Percentiles rank a stretch among this genome's conserved stretches.
phyloP scores from a whole-genome alignment of 2,113 vertebrate species.

The Corythaixoides concolor region DNA sequence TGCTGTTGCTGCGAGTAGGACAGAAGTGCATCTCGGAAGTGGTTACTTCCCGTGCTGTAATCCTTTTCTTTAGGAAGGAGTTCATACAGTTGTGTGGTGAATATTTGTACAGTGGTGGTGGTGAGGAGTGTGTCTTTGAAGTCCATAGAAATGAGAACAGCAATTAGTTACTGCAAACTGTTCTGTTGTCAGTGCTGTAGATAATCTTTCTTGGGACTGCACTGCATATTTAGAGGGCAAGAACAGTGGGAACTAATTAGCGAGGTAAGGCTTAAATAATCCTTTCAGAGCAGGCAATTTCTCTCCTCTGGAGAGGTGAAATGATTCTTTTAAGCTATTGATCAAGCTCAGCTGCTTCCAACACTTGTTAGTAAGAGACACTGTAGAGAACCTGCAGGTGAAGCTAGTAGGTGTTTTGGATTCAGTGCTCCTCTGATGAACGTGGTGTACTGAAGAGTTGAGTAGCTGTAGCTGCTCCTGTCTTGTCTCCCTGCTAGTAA shows the following conservation, averaged over 20 bases:
- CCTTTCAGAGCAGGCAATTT: neutral
- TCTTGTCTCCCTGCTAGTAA: neutral
- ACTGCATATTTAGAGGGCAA: neutral
- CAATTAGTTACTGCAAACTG: slow-evolving; percentile 30
- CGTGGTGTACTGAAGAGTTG: neutral
- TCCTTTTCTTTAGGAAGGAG: neutral
- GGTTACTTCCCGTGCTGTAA: neutral
- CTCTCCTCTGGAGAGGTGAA: neutral
- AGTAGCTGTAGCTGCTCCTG: neutral
- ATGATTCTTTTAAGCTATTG: neutral
- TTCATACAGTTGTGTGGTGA: neutral
- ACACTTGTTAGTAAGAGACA: neutral
- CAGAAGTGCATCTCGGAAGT: neutral
- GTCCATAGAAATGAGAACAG: neutral
- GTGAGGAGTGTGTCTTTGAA: slow-evolving; percentile 21
- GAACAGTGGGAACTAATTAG: slow-evolving; percentile 22
- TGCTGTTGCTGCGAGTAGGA: neutral
- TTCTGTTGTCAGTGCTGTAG: neutral
- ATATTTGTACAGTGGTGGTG: neutral
- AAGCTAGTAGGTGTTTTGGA: neutral
- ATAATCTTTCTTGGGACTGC: neutral
- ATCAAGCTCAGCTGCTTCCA: neutral
- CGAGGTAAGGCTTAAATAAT: neutral
- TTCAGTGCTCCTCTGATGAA: neutral
- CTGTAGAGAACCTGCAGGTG: neutral